These are phyloP conservation scores for Drosophila tanythrix DNA, from an alignment of 2,888 invertebrate species.

Conservation along the genomic window DNA sequence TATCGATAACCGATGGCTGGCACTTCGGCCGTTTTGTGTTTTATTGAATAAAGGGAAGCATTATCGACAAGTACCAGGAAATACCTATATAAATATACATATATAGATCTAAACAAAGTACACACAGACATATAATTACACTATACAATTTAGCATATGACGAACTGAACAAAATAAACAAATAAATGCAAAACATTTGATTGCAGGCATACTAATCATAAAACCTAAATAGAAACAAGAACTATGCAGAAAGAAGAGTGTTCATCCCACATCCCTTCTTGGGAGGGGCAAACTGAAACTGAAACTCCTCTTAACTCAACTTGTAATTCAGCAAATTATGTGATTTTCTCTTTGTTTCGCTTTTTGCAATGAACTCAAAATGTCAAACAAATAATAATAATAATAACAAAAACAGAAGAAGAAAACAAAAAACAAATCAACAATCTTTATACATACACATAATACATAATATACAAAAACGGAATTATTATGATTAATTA, in stretches of 20 bases:
- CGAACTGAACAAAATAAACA: conserved; percentile 53
- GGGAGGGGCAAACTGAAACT: conserved; percentile 12
- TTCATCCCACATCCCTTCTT: conserved; percentile 29
- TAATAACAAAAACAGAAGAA: background rate
- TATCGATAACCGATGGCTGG: conserved; percentile 21
- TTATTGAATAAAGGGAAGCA: background rate
- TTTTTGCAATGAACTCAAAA: conserved; percentile 64
- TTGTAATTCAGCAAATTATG: conserved; percentile 56
- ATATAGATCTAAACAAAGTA: conserved; percentile 28
- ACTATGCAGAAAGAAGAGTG: conserved; percentile 32
- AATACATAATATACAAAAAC: conserved; percentile 56
- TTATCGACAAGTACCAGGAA: conserved; percentile 5
- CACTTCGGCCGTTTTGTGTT: conserved; percentile 3
- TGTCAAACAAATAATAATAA: conserved; percentile 30
- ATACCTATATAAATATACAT: conserved; percentile 12
- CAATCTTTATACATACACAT: conserved; percentile 61
- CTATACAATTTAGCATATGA: conserved; percentile 41
- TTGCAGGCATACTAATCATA: conserved; percentile 42
- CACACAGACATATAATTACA: conserved; percentile 34
- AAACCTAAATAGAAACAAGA: conserved; percentile 10
- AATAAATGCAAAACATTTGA: conserved; percentile 16
- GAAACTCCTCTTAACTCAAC: conserved; percentile 17
- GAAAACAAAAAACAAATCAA: conserved; percentile 42
- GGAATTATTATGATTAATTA: conserved; percentile 68
- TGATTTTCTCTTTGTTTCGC: conserved; percentile 68